These are phyloP conservation scores for Crossocerus cetratus DNA, from an alignment of 2,888 invertebrate genomes.

Conservation along the genomic window DNA sequence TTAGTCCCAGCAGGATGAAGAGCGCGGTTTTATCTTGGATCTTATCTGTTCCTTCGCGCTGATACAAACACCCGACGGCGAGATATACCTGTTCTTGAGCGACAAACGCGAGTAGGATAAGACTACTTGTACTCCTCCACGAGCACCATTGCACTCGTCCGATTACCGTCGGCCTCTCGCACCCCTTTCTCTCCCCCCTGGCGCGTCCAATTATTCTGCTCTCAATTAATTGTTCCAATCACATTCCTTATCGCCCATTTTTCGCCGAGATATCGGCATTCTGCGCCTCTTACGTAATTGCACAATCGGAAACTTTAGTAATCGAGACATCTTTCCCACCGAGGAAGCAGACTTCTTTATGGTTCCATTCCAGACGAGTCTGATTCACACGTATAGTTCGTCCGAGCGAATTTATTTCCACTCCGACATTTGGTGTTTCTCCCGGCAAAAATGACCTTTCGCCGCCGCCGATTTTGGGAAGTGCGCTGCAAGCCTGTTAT, in stretches of 20 bases:
- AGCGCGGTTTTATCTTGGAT: slow-evolving; percentile 43
- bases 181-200: background rate
- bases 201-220: background rate
- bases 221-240: background rate
- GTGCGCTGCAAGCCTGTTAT: background rate
- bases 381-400: too few relatives aligned
- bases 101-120: slow-evolving; percentile 31
- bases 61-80: slow-evolving; percentile 47
- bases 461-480: background rate
- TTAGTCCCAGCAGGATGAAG: too few relatives aligned
- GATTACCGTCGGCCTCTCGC: slow-evolving; percentile 9
- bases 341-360: too few relatives aligned
- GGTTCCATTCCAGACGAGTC: too few relatives aligned
- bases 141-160: slow-evolving; percentile 4
- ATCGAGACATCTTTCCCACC: too few relatives aligned
- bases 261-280: background rate
- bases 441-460: background rate
- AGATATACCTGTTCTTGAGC: slow-evolving; percentile 36
- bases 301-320: too few relatives aligned
- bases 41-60: slow-evolving; percentile 52
- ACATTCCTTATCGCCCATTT: background rate
- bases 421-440: background rate
- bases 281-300: too few relatives aligned
- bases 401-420: slow-evolving; percentile 23
- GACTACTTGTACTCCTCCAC: slow-evolving; percentile 36